Conservation (phyloP, 2,113 vertebrate genomes). For the Melanocharis versteri region DNA sequence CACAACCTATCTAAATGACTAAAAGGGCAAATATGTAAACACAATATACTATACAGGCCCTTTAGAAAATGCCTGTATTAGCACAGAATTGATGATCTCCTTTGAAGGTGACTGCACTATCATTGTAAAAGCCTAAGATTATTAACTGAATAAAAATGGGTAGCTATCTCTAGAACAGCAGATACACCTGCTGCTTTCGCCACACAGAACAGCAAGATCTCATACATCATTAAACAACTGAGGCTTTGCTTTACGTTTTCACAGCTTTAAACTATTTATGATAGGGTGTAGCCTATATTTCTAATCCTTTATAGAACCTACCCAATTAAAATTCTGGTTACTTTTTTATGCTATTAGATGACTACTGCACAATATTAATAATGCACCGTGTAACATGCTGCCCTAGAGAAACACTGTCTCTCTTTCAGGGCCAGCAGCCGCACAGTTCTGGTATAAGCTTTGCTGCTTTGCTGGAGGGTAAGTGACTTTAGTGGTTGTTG, state of each 20-base stretch:
- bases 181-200: background rate
- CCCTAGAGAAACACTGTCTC: slow-evolving; percentile 28
- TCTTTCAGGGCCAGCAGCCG: slow-evolving; percentile 1
- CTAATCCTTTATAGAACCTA: slow-evolving; percentile 51
- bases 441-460: slow-evolving; percentile 1
- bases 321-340: slow-evolving; percentile 60
- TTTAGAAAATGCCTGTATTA: background rate
- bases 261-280: slow-evolving; percentile 67
- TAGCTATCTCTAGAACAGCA: slow-evolving; percentile 30
- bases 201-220: slow-evolving; percentile 26
- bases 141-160: slow-evolving; percentile 55
- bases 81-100: slow-evolving; percentile 17
- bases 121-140: slow-evolving; percentile 44
- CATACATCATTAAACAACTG: slow-evolving; percentile 60
- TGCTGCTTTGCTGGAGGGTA: slow-evolving; percentile 42
- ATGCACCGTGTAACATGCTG: background rate
- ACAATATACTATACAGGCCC: background rate
- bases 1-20: slow-evolving; percentile 43
- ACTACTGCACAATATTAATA: slow-evolving; percentile 51
- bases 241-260: slow-evolving; percentile 53
- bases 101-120: slow-evolving; percentile 61
- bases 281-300: slow-evolving; percentile 36
- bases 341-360: slow-evolving; percentile 43
- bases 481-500: slow-evolving; percentile 28
- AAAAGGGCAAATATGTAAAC: slow-evolving; percentile 1